These are phyloP conservation scores for Anagrus nilaparvatae DNA, from an alignment of 1,140 invertebrate genomes.

Conservation along the genomic window DNA sequence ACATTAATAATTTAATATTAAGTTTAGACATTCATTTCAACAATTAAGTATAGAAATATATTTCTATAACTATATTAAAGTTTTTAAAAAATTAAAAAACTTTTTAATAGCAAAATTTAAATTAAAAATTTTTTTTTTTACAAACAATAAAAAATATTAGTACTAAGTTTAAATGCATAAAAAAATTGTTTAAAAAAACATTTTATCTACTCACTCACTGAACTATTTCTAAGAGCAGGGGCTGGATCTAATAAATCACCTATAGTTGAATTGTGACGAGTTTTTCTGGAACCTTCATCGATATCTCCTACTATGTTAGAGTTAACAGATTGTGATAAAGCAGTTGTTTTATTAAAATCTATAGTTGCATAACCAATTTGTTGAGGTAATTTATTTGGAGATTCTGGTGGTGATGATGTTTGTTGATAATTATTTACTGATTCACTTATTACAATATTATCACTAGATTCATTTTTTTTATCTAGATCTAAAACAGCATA, in stretches of 20 bases:
- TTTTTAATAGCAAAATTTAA: too few relatives aligned
- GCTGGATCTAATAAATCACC: constrained; percentile 38
- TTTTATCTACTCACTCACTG: constrained; percentile 54
- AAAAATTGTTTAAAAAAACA: too few relatives aligned
- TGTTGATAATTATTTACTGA: not conserved
- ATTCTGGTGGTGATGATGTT: constrained; percentile 40
- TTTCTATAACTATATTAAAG: too few relatives aligned
- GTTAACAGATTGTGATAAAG: constrained; percentile 59
- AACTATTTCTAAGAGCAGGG: constrained; percentile 39
- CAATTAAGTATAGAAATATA: too few relatives aligned
- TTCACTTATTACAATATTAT: constrained; percentile 6
- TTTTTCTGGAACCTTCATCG: constrained; percentile 51
- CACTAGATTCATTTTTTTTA: constrained; percentile 23
- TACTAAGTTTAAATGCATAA: too few relatives aligned
- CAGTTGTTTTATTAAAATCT: constrained; percentile 86
- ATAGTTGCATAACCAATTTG: constrained; percentile 79
- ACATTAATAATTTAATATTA: too few relatives aligned
- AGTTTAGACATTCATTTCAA: too few relatives aligned
- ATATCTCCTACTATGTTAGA: constrained; percentile 42
- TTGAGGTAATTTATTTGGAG: constrained; percentile 44
- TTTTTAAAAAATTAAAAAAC: too few relatives aligned
- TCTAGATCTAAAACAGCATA: constrained; percentile 70
- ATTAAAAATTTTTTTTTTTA: too few relatives aligned
- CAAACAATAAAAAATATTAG: too few relatives aligned
- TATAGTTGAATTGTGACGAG: constrained; percentile 54